Evolutionary conservation across 2,113 vertebrate species (phyloP).

Genomic region (Syngnathus scovelli): DNA sequence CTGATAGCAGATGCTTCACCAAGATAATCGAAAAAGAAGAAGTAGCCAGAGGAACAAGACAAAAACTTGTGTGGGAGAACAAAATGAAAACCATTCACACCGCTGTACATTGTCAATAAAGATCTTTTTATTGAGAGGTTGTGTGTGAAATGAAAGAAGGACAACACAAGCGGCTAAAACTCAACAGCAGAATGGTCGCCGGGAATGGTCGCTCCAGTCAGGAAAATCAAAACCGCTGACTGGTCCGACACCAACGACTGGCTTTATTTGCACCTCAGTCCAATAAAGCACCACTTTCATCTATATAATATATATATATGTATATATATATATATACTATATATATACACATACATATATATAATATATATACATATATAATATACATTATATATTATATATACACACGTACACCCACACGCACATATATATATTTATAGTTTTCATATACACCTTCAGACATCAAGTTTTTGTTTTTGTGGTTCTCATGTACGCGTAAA

Average conservation of each 20-base stretch:
- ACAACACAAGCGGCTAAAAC: constrained; percentile 63
- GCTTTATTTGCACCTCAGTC: constrained; percentile 98
- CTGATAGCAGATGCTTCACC: not conserved
- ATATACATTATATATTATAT: constrained; percentile 74
- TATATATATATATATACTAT: constrained; percentile 64
- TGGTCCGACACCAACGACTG: constrained; percentile 86
- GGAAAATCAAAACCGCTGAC: constrained; percentile 94
- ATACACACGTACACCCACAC: constrained; percentile 70
- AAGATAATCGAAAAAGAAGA: not conserved
- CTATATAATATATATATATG: constrained; percentile 55
- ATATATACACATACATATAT: constrained; percentile 49
- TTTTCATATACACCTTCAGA: constrained; percentile 95
- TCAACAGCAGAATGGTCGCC: constrained; percentile 56
- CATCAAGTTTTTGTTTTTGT: constrained; percentile 96
- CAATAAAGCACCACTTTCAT: constrained; percentile 93
- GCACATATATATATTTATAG: constrained; percentile 62
- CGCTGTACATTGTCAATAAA: not conserved
- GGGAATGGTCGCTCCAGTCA: constrained; percentile 71
- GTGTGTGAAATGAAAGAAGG: constrained; percentile 48
- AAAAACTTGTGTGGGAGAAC: too few species aligned
- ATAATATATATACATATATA: constrained; percentile 60
- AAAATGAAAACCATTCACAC: not conserved
- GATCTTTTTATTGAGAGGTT: not conserved
- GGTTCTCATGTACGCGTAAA: constrained; percentile 97
- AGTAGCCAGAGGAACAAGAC: not conserved